A percentile compares a stretch with the other conserved stretches of the same genome.
phyloP scores from a whole-genome alignment of 2,888 invertebrate genomes.

The Ophion obscuratus region DNA sequence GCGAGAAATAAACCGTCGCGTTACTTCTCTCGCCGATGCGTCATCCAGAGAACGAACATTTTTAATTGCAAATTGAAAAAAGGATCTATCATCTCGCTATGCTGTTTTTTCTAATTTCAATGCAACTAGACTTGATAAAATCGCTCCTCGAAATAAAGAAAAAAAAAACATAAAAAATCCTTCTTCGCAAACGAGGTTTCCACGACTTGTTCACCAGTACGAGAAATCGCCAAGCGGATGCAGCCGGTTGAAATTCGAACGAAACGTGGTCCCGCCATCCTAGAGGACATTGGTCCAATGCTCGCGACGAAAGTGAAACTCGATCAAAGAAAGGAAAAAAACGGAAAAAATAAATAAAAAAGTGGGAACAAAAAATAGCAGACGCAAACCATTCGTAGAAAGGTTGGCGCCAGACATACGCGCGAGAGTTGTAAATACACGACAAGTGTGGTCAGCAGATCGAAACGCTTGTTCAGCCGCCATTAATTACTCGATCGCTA shows the following conservation, averaged over 20 bases:
- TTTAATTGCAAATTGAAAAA: too few relatives aligned
- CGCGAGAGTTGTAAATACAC: constrained; percentile 25
- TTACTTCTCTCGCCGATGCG: not conserved
- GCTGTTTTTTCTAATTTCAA: too few relatives aligned
- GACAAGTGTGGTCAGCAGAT: constrained; percentile 31
- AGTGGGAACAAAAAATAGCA: too few relatives aligned
- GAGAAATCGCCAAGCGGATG: constrained; percentile 28
- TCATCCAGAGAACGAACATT: too few relatives aligned
- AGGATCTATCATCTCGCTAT: too few relatives aligned
- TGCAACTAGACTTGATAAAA: too few relatives aligned
- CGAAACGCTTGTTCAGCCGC: constrained; percentile 34
- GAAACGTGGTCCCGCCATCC: not conserved
- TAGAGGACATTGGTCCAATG: constrained; percentile 31
- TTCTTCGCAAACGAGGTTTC: not conserved
- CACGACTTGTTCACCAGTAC: not conserved
- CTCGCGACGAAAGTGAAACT: constrained; percentile 57
- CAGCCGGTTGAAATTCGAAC: constrained; percentile 21
- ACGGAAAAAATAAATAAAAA: not conserved
- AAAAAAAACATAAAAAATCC: too few relatives aligned
- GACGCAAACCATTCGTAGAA: constrained; percentile 24
- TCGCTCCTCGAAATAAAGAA: too few relatives aligned
- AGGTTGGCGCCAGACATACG: constrained; percentile 28
- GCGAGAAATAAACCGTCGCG: not conserved
- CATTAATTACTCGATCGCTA: constrained; percentile 39
- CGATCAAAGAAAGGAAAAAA: constrained; percentile 41